Evolutionary conservation across 2,797 vertebrate genomes (phyloP), one percentile per base, ranked within the genome.

Genomic region (Columba guinea): DNA sequence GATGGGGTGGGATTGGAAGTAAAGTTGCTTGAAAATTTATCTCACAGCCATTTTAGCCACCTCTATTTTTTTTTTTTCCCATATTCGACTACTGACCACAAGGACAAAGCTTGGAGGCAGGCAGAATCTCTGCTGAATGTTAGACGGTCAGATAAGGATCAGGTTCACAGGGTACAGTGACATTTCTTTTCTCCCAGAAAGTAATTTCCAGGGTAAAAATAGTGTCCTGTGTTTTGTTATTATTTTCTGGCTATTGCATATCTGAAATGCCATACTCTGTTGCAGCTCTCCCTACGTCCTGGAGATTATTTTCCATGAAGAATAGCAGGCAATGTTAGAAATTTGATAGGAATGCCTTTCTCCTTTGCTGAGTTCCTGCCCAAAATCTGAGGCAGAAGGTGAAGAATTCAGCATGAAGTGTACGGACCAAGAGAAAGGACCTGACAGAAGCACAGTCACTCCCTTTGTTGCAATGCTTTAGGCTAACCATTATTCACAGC

Each of bases 401-500:
- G 90, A 96, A 76, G 95, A 95, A 97, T 96, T 96, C 95, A 92
- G 80, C 87, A 74, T 10, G 91, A 97, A 89, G 95, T 94, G 89
- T 97, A 86, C 70, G 77, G 52, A 94, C 89, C 73, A 75, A 95
- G 80, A 93, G 96, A 97, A 97, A 96, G 96, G 91, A 87, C 96
- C 94, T 74, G 94, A 90, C 92, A 93, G 94, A 96, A 92, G 91
- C 95, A 73, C 88, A 95, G 90, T 93, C 88, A 83, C 94, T 96
- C 93, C 94, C 84, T 96, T 97, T 97, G 95, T 97, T 97, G 95
- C 91, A 96, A 95, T 96, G 97, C 97, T 97, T 97, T 97, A 97
- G 97, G 97, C 97, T 97, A 97, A 96, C 96, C 97, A 97, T 97
- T 97, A 97, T 97, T 97, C 97, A 97, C 96, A 95, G 95, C 93